A percentile compares a stretch with the other conserved stretches of the same genome.
Conservation (phyloP, 1,140 invertebrate genomes). For the Diploscapter pachys region DNA sequence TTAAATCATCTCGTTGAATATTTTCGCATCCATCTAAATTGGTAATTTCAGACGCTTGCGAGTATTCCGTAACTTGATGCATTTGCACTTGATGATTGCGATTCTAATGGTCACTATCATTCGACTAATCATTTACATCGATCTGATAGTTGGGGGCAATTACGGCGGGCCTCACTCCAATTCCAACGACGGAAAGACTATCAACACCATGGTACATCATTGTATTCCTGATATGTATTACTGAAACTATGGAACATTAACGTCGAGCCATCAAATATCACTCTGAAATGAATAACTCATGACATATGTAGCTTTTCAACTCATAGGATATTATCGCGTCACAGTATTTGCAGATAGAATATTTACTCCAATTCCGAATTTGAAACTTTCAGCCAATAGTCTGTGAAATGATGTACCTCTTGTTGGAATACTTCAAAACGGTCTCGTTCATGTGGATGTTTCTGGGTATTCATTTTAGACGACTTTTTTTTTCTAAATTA, state of each 20-base stretch:
- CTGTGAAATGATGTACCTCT: conserved; percentile 74
- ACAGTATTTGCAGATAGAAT: no score
- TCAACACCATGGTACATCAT: conserved; percentile 74
- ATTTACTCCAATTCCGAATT: not conserved
- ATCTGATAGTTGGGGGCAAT: conserved; percentile 68
- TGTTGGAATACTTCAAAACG: conserved; percentile 80
- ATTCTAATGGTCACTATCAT: conserved; percentile 80
- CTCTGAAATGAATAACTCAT: not conserved
- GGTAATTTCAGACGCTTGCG: conserved; percentile 69
- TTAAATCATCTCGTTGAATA: conserved; percentile 26
- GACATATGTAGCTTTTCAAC: no score
- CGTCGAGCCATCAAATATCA: no score
- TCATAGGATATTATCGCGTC: no score
- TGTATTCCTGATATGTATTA: not conserved
- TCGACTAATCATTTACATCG: conserved; percentile 78
- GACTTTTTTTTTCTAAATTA: no score
- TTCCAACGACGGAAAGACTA: conserved; percentile 56
- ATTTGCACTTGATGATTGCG: conserved; percentile 80
- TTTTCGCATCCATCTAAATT: conserved; percentile 10
- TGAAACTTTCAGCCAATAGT: conserved; percentile 69
- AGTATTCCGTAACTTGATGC: conserved; percentile 81
- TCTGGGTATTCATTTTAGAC: conserved; percentile 65
- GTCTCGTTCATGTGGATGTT: conserved; percentile 95
- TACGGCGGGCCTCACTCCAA: conserved; percentile 22
- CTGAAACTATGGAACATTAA: no score